A percentile compares a stretch with the other conserved stretches of the same genome.
Conservation (phyloP, 2,797 vertebrate genomes). For the Epinephelus awoara region DNA sequence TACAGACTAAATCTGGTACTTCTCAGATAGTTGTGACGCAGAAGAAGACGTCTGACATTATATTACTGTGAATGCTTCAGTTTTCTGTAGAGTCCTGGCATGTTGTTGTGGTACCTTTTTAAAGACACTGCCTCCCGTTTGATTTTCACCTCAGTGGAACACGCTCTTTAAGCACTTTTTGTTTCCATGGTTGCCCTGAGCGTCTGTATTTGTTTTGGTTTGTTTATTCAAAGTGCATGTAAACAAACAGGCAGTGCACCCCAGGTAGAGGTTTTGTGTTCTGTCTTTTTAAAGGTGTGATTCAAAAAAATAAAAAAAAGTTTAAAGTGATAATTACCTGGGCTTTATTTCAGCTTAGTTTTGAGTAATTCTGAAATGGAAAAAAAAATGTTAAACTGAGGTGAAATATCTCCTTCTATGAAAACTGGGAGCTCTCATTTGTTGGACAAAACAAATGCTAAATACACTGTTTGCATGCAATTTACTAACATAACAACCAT, state of each 20-base stretch:
- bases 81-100: slow-evolving; percentile 61
- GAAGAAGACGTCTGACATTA: slow-evolving; percentile 42
- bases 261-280: background rate
- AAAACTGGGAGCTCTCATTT: slow-evolving; percentile 46
- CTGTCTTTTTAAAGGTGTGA: background rate
- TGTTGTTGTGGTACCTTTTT: slow-evolving; percentile 67
- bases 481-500: slow-evolving; percentile 67
- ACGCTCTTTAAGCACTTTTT: background rate
- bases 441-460: slow-evolving; percentile 34
- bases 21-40: slow-evolving; percentile 20
- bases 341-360: background rate
- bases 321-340: background rate
- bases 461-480: slow-evolving; percentile 77
- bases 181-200: background rate
- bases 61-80: slow-evolving; percentile 76
- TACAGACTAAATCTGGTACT: slow-evolving; percentile 46
- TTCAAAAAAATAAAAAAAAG: background rate
- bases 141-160: slow-evolving; percentile 63
- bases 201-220: background rate
- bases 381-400: slow-evolving; percentile 59
- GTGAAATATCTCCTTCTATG: slow-evolving; percentile 51
- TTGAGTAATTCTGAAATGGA: slow-evolving; percentile 17
- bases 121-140: slow-evolving; percentile 32
- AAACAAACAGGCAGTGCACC: background rate
- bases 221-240: background rate